Conservation (phyloP, 2,113 vertebrate species). For the Scomber colias region DNA sequence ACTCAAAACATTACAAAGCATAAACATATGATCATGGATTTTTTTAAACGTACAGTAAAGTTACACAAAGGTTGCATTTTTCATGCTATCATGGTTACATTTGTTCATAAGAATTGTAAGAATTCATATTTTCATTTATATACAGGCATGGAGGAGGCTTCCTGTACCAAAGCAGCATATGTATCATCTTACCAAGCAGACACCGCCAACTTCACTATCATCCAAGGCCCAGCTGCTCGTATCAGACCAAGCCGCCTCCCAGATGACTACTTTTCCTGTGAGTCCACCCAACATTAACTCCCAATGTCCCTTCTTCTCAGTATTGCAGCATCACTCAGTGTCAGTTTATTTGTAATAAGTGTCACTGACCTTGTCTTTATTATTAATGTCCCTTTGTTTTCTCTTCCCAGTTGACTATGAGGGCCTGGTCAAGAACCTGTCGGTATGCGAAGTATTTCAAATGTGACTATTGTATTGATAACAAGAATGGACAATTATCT, state of each 20-base stretch:
- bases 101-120: too few relatives aligned
- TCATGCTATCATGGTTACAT: not conserved
- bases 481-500: constrained; percentile 67
- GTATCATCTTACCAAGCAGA: constrained; percentile 86
- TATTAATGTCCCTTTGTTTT: constrained; percentile 8
- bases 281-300: constrained; percentile 73
- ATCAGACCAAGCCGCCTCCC: constrained; percentile 88
- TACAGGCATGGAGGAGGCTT: constrained; percentile 94
- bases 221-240: constrained; percentile 90
- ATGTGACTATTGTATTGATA: constrained; percentile 63
- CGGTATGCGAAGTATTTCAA: constrained; percentile 88
- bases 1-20: not conserved
- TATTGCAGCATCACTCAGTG: not conserved
- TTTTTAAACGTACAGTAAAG: too few relatives aligned
- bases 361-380: constrained; percentile 14
- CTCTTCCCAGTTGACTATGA: constrained; percentile 91
- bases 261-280: constrained; percentile 88
- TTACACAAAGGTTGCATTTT: not conserved
- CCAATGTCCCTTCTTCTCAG: not conserved
- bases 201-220: constrained; percentile 86
- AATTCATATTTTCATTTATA: not conserved
- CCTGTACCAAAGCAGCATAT: constrained; percentile 83
- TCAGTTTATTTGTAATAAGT: constrained; percentile 5
- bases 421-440: constrained; percentile 92
- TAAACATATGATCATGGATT: not conserved